A percentile compares a stretch with the other conserved stretches of the same genome.
Conservation (phyloP, 2,888 invertebrate genomes). For the Chrysolina haemoptera region DNA sequence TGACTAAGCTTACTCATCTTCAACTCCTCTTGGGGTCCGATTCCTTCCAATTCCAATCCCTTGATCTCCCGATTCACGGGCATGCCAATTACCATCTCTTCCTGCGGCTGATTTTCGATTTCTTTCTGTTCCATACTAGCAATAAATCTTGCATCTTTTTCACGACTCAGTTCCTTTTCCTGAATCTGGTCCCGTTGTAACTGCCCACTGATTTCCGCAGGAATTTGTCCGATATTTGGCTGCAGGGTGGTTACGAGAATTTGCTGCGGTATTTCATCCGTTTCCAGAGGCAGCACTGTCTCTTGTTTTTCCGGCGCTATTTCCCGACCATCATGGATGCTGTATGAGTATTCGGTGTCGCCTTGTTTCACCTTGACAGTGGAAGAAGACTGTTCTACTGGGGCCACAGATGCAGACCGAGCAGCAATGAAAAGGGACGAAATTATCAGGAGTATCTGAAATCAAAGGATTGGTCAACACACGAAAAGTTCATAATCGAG, state of each 20-base stretch:
- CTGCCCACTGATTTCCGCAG: neutral
- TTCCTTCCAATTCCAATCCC: neutral
- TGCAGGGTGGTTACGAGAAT: conserved; percentile 2
- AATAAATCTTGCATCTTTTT: neutral
- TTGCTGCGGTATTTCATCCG: conserved; percentile 31
- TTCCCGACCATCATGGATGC: conserved; percentile 53
- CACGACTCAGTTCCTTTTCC: neutral
- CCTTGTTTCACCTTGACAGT: conserved; percentile 54
- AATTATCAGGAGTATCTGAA: conserved; percentile 35
- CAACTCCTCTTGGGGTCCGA: neutral
- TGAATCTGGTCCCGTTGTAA: neutral
- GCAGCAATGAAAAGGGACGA: conserved; percentile 34
- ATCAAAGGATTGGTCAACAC: conserved; percentile 3
- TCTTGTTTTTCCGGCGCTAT: conserved; percentile 39
- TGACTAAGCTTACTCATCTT: neutral
- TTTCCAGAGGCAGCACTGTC: conserved; percentile 20
- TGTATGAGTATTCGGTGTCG: conserved; percentile 55
- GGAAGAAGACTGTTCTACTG: conserved; percentile 51
- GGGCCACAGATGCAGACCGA: conserved; percentile 48
- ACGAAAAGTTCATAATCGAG: neutral
- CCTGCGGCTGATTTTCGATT: conserved; percentile 13
- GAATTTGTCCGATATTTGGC: neutral
- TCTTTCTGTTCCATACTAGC: neutral
- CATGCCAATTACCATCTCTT: neutral
- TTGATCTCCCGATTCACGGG: neutral